phyloP scores from a whole-genome alignment of 2,113 vertebrate species.

The Delphinapterus leucas region DNA sequence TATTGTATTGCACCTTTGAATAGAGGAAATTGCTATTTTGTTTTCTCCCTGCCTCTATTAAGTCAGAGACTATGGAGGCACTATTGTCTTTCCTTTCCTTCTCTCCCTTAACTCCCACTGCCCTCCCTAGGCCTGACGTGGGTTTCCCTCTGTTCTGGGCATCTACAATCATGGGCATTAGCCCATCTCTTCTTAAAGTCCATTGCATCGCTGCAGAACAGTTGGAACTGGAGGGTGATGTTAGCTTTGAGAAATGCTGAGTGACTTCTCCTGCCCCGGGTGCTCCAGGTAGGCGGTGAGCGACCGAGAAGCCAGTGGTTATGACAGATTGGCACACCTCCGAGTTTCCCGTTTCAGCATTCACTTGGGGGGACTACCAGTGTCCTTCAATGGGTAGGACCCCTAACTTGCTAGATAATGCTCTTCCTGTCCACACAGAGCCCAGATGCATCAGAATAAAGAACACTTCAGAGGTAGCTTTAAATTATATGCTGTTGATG shows the following conservation, averaged over 20 bases:
- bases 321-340: background rate
- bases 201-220: background rate
- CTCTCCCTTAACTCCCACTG: background rate
- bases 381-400: background rate
- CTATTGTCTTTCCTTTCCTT: background rate
- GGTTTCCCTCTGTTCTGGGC: background rate
- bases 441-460: background rate
- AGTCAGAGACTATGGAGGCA: background rate
- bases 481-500: background rate
- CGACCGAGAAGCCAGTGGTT: background rate
- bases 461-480: rapidly evolving
- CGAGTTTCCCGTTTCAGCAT: background rate
- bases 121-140: background rate
- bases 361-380: background rate
- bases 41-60: background rate
- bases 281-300: background rate
- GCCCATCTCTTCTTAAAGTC: background rate
- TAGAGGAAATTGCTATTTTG: background rate
- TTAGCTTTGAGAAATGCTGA: background rate
- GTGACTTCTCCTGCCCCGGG: conserved; percentile 65
- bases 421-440: conserved; percentile 1
- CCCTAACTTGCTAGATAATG: background rate
- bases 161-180: background rate
- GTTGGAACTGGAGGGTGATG: conserved; percentile 66
- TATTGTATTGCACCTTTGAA: background rate